Percentiles rank a stretch among this genome's conserved stretches.
Conservation (phyloP, 2,113 vertebrate genomes). For the Oriolus oriolus region DNA sequence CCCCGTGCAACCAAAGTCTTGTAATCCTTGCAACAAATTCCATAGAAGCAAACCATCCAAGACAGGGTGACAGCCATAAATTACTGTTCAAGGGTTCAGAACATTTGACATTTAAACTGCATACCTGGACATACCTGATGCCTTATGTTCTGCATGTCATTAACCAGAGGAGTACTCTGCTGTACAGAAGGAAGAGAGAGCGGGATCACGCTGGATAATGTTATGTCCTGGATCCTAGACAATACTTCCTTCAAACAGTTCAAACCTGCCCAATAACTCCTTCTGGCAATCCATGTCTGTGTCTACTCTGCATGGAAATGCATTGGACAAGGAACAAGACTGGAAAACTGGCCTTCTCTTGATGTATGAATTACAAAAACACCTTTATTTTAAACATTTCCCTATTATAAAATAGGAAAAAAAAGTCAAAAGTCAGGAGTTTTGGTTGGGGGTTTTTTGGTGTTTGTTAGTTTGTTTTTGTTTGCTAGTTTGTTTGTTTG, state of each 20-base stretch:
- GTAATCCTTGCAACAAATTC: conserved; percentile 7
- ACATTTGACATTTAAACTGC: background rate
- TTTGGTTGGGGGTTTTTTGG: background rate
- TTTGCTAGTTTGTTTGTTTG: background rate
- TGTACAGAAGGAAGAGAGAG: background rate
- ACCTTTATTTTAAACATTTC: background rate
- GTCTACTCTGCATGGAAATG: background rate
- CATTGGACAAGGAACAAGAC: background rate
- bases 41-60: background rate
- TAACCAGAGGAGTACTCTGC: background rate
- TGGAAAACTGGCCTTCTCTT: background rate
- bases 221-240: background rate
- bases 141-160: background rate
- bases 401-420: background rate
- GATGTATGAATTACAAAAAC: background rate
- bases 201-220: rapidly evolving
- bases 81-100: background rate
- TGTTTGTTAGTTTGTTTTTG: background rate
- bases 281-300: background rate
- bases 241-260: background rate
- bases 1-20: background rate
- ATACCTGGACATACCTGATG: background rate
- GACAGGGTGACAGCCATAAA: background rate
- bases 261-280: background rate
- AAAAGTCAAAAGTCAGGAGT: background rate